Evolutionary conservation across 2,113 vertebrate genomes (phyloP).

Genomic region (Microtus montanus): DNA sequence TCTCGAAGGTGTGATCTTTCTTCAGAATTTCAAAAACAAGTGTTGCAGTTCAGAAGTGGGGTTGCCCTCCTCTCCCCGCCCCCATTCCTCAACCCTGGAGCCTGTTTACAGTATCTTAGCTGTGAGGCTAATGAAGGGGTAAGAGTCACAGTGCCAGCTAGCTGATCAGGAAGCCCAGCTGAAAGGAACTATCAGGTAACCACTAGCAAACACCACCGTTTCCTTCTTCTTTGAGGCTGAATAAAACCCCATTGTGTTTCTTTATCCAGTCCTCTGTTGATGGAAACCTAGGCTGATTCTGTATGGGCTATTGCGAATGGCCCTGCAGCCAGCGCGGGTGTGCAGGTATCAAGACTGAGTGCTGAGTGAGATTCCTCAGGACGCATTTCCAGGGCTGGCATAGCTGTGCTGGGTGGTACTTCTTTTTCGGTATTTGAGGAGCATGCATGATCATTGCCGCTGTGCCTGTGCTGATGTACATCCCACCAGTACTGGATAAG

Average conservation of each 20-base stretch:
- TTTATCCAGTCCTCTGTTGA: background rate
- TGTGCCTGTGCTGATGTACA: background rate
- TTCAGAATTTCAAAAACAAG: background rate
- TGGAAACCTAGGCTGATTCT: background rate
- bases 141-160: too few species aligned
- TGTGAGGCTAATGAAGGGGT: background rate
- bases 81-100: background rate
- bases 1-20: background rate
- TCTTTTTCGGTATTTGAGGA: background rate
- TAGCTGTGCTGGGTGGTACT: background rate
- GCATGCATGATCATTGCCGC: background rate
- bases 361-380: background rate
- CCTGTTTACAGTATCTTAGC: background rate
- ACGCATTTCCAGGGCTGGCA: background rate
- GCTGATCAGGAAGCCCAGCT: background rate
- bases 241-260: background rate
- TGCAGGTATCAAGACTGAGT: background rate
- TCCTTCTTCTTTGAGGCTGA: background rate
- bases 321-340: background rate
- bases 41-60: slow-evolving; percentile 7
- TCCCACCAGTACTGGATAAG: background rate
- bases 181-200: background rate
- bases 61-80: background rate
- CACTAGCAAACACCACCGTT: background rate
- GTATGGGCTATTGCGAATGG: background rate